phyloP scores from a whole-genome alignment of 2,113 vertebrate species.

The Vombatus ursinus region DNA sequence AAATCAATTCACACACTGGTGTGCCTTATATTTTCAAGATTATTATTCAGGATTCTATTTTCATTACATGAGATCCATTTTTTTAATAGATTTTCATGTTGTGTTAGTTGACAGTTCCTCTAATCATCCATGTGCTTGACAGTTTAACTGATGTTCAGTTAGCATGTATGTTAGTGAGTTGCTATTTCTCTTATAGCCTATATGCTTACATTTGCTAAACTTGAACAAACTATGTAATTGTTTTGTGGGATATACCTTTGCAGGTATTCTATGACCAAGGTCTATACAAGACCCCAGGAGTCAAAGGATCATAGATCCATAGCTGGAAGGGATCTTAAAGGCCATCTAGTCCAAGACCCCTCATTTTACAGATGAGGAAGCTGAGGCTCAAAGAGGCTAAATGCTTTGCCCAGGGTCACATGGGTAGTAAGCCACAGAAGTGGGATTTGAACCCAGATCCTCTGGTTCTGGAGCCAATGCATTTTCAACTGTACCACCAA shows the following conservation, averaged over 20 bases:
- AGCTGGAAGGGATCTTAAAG: not conserved
- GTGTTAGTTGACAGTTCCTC: not conserved
- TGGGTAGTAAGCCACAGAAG: not conserved
- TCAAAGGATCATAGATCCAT: too few relatives aligned
- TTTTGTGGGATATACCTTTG: too few relatives aligned
- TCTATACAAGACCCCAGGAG: too few relatives aligned
- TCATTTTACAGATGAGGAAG: not conserved
- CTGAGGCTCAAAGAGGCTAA: not conserved
- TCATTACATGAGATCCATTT: not conserved
- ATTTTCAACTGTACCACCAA: not conserved
- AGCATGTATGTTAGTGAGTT: not conserved
- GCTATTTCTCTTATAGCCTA: not conserved
- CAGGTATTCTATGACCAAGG: too few relatives aligned
- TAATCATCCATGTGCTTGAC: not conserved
- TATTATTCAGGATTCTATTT: not conserved
- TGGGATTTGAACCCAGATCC: not conserved
- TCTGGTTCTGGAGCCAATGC: not conserved
- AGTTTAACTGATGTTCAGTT: not conserved
- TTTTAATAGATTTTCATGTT: not conserved
- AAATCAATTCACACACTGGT: not conserved
- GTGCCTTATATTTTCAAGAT: not conserved
- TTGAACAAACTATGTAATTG: not conserved
- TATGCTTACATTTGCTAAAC: too few relatives aligned
- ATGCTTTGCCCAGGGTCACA: not conserved
- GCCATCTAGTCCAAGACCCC: not conserved